A percentile compares a stretch with the other conserved stretches of the same genome.
These are phyloP conservation scores for Lymantria dispar DNA, from an alignment of 2,888 invertebrate species.

Conservation along the genomic window DNA sequence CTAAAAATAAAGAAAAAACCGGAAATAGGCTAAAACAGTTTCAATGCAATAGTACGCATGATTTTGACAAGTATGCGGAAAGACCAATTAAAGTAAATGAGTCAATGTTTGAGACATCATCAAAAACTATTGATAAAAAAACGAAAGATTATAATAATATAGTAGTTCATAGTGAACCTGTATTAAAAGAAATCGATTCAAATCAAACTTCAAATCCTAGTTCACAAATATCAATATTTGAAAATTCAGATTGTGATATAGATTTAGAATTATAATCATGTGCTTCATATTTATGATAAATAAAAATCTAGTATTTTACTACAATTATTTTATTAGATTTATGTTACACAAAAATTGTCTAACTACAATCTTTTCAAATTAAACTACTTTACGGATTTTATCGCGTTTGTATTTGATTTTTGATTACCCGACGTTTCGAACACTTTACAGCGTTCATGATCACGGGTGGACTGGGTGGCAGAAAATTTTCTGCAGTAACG, in stretches of 20 bases:
- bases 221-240: constrained; percentile 77
- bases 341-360: too few relatives aligned
- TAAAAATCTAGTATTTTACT: too few relatives aligned
- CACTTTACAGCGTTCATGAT: too few relatives aligned
- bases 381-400: too few relatives aligned
- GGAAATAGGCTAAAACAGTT: constrained; percentile 61
- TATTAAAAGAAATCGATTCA: constrained; percentile 28
- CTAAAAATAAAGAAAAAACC: constrained; percentile 27
- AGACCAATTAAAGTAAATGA: constrained; percentile 15
- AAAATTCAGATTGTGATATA: constrained; percentile 76
- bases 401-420: too few relatives aligned
- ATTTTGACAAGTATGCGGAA: constrained; percentile 58
- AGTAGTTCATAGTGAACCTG: constrained; percentile 32
- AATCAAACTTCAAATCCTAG: constrained; percentile 31
- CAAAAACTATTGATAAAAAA: constrained; percentile 3
- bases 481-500: too few relatives aligned
- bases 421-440: too few relatives aligned
- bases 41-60: constrained; percentile 52
- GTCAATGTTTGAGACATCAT: constrained; percentile 17
- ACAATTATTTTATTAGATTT: too few relatives aligned
- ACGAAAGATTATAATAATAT: constrained; percentile 12
- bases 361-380: too few relatives aligned
- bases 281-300: background rate
- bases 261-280: constrained; percentile 71
- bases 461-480: too few relatives aligned